phyloP scores from a whole-genome alignment of 2,888 invertebrate species.

The Cephus spinipes region DNA sequence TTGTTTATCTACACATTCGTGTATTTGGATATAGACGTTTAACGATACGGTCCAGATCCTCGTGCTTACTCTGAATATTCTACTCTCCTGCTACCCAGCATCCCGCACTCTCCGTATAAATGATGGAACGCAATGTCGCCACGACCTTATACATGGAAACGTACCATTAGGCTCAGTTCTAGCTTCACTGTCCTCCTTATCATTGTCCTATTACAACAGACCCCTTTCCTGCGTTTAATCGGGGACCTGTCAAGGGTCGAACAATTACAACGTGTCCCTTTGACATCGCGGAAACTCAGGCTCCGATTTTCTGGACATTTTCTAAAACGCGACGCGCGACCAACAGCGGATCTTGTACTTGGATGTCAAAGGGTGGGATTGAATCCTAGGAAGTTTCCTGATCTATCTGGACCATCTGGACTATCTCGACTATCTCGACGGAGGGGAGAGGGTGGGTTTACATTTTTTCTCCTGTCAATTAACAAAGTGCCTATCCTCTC shows the following conservation, averaged over 20 bases:
- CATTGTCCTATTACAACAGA: too few relatives aligned
- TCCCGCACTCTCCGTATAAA: not conserved
- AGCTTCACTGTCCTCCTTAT: too few relatives aligned
- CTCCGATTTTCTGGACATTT: not conserved
- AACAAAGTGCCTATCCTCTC: not conserved
- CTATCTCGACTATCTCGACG: too few relatives aligned
- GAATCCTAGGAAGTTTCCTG: not conserved
- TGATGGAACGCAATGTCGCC: not conserved
- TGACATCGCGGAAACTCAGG: not conserved
- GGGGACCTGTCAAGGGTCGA: too few relatives aligned
- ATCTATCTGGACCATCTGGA: not conserved
- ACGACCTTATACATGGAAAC: not conserved
- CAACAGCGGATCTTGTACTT: too few relatives aligned
- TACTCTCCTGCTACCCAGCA: not conserved
- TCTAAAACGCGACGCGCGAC: not conserved
- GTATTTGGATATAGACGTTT: not conserved
- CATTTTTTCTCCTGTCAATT: not conserved
- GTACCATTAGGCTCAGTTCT: not conserved
- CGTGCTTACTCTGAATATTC: not conserved
- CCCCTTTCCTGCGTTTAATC: too few relatives aligned
- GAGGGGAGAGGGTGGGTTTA: not conserved
- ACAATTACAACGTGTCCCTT: too few relatives aligned
- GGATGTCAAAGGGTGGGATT: too few relatives aligned
- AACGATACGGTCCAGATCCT: not conserved
- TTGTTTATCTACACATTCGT: not conserved